Conservation (phyloP, 1,140 invertebrate genomes). For the Pectinophora gossypiella region DNA sequence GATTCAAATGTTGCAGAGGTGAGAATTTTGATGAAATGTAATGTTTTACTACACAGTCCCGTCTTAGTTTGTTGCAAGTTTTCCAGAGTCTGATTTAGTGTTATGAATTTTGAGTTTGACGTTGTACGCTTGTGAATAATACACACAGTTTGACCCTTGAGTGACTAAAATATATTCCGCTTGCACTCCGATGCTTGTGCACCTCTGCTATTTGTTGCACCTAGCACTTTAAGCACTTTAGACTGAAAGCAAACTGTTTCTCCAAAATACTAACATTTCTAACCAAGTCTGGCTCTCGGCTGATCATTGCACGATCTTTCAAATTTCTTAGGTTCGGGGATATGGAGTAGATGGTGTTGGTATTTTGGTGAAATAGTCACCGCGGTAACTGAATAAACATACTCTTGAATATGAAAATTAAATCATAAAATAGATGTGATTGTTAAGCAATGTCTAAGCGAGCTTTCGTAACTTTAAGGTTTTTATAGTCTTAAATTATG, state of each 20-base stretch:
- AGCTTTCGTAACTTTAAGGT: no score
- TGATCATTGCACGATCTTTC: slow-evolving; percentile 42
- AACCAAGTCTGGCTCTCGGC: slow-evolving; percentile 22
- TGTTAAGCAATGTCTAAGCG: no score
- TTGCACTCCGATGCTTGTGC: slow-evolving; percentile 41
- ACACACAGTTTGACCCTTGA: slow-evolving; percentile 10
- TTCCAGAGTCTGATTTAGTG: no score
- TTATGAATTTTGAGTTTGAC: background rate
- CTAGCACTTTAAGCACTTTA: background rate
- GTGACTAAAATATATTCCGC: slow-evolving; percentile 34
- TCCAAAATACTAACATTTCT: slow-evolving; percentile 74
- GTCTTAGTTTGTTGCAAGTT: background rate
- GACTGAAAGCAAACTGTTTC: slow-evolving; percentile 32
- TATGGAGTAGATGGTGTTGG: slow-evolving; percentile 64
- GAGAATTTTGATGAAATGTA: slow-evolving; percentile 28
- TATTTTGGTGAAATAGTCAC: slow-evolving; percentile 69
- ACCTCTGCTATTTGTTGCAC: slow-evolving; percentile 15
- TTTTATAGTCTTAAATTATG: no score
- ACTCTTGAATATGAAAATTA: no score
- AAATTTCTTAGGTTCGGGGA: slow-evolving; percentile 32
- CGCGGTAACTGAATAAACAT: slow-evolving; percentile 45
- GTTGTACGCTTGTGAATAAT: slow-evolving; percentile 16
- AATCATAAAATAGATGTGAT: no score
- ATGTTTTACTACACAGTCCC: background rate
- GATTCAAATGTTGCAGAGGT: slow-evolving; percentile 53